phyloP scores from a whole-genome alignment of 2,888 invertebrate genomes.

The Ophonus ardosiacus region DNA sequence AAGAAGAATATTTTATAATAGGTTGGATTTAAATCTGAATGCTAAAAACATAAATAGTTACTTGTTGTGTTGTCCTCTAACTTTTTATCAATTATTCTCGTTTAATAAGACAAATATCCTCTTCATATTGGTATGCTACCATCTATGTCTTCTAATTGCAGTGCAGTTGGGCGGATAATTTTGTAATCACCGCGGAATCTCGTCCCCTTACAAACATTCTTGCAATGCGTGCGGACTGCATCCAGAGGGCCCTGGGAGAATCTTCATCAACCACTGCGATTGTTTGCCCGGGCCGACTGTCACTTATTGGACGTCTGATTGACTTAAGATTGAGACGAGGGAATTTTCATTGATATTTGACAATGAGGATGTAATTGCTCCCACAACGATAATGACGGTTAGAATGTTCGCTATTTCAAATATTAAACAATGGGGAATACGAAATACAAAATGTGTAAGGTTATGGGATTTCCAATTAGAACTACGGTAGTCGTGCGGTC shows the following conservation, averaged over 20 bases:
- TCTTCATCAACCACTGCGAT: neutral
- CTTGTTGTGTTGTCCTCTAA: too few species aligned
- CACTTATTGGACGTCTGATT: conserved; percentile 33
- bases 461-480: neutral
- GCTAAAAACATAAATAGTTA: too few species aligned
- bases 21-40: too few species aligned
- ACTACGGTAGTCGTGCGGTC: too few species aligned
- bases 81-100: too few species aligned
- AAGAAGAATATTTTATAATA: too few species aligned
- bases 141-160: conserved; percentile 69
- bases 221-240: conserved; percentile 48
- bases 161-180: conserved; percentile 71
- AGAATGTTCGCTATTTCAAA: neutral
- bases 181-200: conserved; percentile 72
- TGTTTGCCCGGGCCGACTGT: conserved; percentile 20
- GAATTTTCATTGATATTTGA: conserved; percentile 14
- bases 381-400: neutral
- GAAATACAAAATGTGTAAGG: neutral
- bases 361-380: conserved; percentile 10
- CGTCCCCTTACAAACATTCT: conserved; percentile 64
- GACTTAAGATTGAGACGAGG: conserved; percentile 14
- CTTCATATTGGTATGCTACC: too few species aligned
- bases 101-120: too few species aligned
- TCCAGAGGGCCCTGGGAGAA: neutral
- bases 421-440: neutral